Conservation (phyloP, 1,140 invertebrate genomes). For the Diuraphis noxia region DNA sequence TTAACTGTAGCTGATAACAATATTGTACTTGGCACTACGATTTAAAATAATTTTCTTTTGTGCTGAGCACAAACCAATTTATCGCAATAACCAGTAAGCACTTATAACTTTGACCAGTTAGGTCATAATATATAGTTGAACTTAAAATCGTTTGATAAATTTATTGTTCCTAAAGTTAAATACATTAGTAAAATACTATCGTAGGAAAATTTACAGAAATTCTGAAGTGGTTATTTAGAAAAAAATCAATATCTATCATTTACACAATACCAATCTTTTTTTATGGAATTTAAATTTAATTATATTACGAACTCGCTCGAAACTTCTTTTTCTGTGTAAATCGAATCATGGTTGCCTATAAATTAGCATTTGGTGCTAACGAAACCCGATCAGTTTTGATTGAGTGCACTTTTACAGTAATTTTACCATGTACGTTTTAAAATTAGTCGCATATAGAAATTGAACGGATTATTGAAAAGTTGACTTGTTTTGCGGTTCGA, state of each 20-base stretch:
- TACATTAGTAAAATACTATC: not conserved
- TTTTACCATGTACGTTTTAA: not conserved
- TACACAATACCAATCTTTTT: not conserved
- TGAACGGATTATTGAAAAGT: not conserved
- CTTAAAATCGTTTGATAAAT: not conserved
- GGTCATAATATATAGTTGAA: not conserved
- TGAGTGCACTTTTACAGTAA: not conserved
- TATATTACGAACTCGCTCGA: not conserved
- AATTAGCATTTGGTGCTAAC: not conserved
- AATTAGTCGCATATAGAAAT: not conserved
- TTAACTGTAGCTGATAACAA: not conserved
- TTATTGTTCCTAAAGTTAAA: not conserved
- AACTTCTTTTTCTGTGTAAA: not conserved
- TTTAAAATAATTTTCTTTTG: conserved; percentile 4
- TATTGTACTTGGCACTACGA: not conserved
- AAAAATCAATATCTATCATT: not conserved
- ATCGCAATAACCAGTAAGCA: not conserved
- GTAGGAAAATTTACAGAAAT: not conserved
- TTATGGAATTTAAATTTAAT: not conserved
- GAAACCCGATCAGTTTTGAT: not conserved
- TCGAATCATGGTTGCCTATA: not conserved
- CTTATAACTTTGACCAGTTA: not conserved
- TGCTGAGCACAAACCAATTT: not conserved
- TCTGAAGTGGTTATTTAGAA: not conserved
- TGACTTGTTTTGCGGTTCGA: not conserved